These are phyloP conservation scores for Selenia dentaria DNA, from an alignment of 2,888 invertebrate species.

Conservation along the genomic window DNA sequence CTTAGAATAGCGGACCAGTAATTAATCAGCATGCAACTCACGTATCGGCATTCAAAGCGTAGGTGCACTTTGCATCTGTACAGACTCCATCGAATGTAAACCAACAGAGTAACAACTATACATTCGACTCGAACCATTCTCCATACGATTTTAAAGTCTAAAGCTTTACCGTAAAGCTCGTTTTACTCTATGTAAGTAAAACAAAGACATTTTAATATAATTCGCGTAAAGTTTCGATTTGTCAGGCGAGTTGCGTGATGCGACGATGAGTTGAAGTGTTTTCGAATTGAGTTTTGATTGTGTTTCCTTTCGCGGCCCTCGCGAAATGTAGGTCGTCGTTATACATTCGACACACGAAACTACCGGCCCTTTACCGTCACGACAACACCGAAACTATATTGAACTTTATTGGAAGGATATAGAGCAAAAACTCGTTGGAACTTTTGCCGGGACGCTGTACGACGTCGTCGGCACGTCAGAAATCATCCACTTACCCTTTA, in stretches of 20 bases:
- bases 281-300: slow-evolving; percentile 74
- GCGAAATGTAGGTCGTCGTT: slow-evolving; percentile 62
- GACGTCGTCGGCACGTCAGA: slow-evolving; percentile 55
- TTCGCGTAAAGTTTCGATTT: slow-evolving; percentile 47
- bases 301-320: slow-evolving; percentile 59
- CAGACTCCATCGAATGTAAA: slow-evolving; percentile 33
- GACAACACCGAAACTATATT: slow-evolving; percentile 7
- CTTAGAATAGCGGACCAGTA: slow-evolving; percentile 25
- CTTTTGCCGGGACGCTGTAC: slow-evolving; percentile 23
- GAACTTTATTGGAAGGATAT: slow-evolving; percentile 11
- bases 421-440: slow-evolving; percentile 16
- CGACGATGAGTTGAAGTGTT: slow-evolving; percentile 67
- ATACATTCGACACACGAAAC: slow-evolving; percentile 68
- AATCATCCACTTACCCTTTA: slow-evolving; percentile 66
- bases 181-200: neutral
- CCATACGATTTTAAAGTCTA: slow-evolving; percentile 15
- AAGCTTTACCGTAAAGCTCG: neutral
- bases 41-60: slow-evolving; percentile 41
- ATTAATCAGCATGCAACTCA: slow-evolving; percentile 51
- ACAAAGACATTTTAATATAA: slow-evolving; percentile 25
- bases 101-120: slow-evolving; percentile 19
- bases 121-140: slow-evolving; percentile 10
- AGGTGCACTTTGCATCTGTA: slow-evolving; percentile 39
- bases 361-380: slow-evolving; percentile 42
- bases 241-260: slow-evolving; percentile 55